Base-by-base conservation (phyloP, 2,888 invertebrate species). In the Drosophila falleni region DNA sequence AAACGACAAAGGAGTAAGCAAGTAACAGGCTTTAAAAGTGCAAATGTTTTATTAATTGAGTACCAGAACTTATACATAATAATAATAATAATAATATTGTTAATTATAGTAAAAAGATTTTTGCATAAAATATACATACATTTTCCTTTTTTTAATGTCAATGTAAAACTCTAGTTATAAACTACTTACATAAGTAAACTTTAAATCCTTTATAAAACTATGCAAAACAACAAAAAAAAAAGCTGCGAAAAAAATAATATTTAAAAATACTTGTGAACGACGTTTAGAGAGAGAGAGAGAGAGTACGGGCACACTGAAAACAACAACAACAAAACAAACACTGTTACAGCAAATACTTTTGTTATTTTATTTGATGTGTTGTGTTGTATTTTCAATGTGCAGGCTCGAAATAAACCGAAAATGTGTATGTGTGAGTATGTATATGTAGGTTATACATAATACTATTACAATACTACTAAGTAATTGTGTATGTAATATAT, bases 401-500 rank as follows among this genome's bases (percentile, higher is more conserved):
- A 50, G 37, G 58, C 55, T 64, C 60, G 47, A 65, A 61, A 56
- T 51, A 53, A 66, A 59, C 19, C 49, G 56, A 66, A 64, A 69
- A 54, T 50, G 73, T 71, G 74, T 67, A 64, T 62, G 69, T 68
- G 68, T 56, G n/a, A 35, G 51, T 51, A 51, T 37, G 50, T 73
- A 60, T 63, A 71, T 66, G 54, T 82, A 76, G 47, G 29, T 59
- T 65, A 65, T 76, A 42, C 73, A 76, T 63, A 46, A 62, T 78
- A 83, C 74, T 81, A 81, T 83, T 87, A 88, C 71, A 78, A 66
- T 89, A 71, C 55, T 66, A 55, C 49, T 80, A 87, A 85, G 90
- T 89, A 81, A 86, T 87, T 84, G 87, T 86, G 86, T 89, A 88
- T 82, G 76, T 80, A 89, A 89, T 90, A 87, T 89, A 85, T 87